A percentile compares a stretch with the other conserved stretches of the same genome.
These are phyloP conservation scores for Cassiopea andromeda DNA, from an alignment of 30 jellyfish, hydroid and myxozoan genomes.

Conservation along the genomic window DNA sequence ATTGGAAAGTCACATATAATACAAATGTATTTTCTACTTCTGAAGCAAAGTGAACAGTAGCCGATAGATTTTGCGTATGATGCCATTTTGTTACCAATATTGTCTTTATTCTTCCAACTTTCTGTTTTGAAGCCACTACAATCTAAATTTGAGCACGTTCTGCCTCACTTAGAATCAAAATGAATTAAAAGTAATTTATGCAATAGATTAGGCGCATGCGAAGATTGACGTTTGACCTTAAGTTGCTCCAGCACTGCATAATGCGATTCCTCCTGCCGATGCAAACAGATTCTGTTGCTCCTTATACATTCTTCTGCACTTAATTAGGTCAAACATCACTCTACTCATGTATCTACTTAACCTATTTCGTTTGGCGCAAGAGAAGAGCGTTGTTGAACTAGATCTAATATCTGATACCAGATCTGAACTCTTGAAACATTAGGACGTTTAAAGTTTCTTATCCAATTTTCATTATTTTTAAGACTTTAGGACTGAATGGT, in stretches of 20 bases:
- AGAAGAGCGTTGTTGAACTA: no score
- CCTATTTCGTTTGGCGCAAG: no score
- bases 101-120: not conserved
- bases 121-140: constrained; percentile 22
- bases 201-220: constrained; percentile 52
- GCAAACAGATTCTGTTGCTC: no score
- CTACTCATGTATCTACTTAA: no score
- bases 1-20: constrained; percentile 18
- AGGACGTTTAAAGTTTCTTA: no score
- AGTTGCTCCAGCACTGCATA: not conserved
- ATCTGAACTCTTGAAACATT: no score
- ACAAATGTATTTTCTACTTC: constrained; percentile 11
- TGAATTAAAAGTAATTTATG: constrained; percentile 19
- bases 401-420: no score
- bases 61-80: constrained; percentile 4
- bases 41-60: constrained; percentile 9
- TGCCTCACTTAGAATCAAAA: constrained; percentile 15
- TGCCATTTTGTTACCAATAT: constrained; percentile 2
- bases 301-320: no score
- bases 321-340: no score
- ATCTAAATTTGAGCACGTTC: constrained; percentile 19
- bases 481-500: no score
- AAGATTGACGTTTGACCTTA: constrained; percentile 26
- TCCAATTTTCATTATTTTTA: no score
- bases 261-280: not conserved